A percentile compares a stretch with the other conserved stretches of the same genome.
Evolutionary conservation across 2,797 vertebrate genomes (phyloP).

Genomic region (Lemur catta): DNA sequence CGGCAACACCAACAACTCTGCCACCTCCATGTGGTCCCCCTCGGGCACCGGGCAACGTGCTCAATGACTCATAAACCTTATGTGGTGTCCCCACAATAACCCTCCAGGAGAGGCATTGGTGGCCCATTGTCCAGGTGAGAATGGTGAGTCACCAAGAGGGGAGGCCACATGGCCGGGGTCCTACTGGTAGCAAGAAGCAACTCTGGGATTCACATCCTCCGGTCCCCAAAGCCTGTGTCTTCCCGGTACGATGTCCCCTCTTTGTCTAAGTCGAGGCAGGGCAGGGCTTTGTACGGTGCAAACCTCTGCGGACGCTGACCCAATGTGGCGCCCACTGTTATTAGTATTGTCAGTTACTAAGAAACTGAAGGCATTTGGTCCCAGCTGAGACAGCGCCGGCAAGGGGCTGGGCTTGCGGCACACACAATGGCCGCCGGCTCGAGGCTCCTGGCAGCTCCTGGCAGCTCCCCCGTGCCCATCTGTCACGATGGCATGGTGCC

Average conservation of each 20-base stretch:
- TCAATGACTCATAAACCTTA: too few species aligned
- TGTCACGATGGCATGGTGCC: slow-evolving; percentile 86
- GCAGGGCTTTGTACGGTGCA: background rate
- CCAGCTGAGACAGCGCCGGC: slow-evolving; percentile 75
- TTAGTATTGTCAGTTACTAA: background rate
- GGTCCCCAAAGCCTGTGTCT: background rate
- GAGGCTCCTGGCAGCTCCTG: slow-evolving; percentile 78
- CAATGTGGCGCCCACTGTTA: background rate
- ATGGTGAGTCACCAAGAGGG: background rate
- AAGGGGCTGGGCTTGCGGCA: slow-evolving; percentile 78
- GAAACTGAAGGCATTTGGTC: slow-evolving; percentile 81
- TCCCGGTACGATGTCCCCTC: background rate
- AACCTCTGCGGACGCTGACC: background rate
- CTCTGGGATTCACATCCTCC: background rate
- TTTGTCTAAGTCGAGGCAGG: background rate
- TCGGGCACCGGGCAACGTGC: background rate
- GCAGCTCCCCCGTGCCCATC: slow-evolving; percentile 84
- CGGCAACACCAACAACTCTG: accelerated
- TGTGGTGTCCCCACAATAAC: accelerated
- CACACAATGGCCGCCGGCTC: slow-evolving; percentile 84
- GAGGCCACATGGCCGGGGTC: background rate
- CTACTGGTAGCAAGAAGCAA: background rate
- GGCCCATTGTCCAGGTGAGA: background rate
- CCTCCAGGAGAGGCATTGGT: background rate
- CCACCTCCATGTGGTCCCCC: background rate